These are phyloP conservation scores for Cebidichthys violaceus DNA, from an alignment of 2,113 vertebrate species.

Conservation along the genomic window DNA sequence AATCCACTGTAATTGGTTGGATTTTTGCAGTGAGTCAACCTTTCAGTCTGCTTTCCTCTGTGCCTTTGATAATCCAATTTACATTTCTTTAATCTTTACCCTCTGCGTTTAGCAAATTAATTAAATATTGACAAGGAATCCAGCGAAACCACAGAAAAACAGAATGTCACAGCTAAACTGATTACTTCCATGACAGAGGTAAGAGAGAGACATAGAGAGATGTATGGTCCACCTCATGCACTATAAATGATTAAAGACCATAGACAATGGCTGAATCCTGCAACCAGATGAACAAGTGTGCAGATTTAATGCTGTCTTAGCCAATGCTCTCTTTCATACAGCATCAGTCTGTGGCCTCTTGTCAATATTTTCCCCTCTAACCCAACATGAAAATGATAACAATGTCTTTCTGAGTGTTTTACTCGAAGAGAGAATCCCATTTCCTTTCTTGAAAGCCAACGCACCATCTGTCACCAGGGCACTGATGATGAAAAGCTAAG, in stretches of 20 bases:
- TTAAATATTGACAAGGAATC: conserved; percentile 85
- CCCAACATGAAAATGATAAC: conserved; percentile 47
- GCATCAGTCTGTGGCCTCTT: conserved; percentile 33
- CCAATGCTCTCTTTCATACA: conserved; percentile 23
- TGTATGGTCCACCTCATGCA: conserved; percentile 73
- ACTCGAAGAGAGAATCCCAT: conserved; percentile 46
- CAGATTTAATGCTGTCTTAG: conserved; percentile 47
- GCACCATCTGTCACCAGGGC: conserved; percentile 54
- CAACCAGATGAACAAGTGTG: conserved; percentile 63
- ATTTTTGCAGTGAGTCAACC: conserved; percentile 83
- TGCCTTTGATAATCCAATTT: conserved; percentile 84
- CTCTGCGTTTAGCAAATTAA: conserved; percentile 84
- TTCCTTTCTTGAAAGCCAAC: conserved; percentile 53
- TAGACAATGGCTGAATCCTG: conserved; percentile 63
- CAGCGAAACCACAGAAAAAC: conserved; percentile 81
- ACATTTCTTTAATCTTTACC: conserved; percentile 88
- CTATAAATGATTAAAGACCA: conserved; percentile 77
- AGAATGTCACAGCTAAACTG: conserved; percentile 83
- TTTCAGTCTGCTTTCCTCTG: conserved; percentile 76
- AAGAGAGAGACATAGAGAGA: conserved; percentile 66
- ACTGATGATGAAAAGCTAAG: conserved; percentile 48
- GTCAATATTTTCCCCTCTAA: conserved; percentile 43
- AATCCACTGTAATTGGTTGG: conserved; percentile 83
- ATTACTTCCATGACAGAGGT: conserved; percentile 80
- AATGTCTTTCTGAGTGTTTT: conserved; percentile 48